Base-by-base conservation (phyloP, 2,888 invertebrate genomes). In the Scaptodrosophila latifasciaeformis region DNA sequence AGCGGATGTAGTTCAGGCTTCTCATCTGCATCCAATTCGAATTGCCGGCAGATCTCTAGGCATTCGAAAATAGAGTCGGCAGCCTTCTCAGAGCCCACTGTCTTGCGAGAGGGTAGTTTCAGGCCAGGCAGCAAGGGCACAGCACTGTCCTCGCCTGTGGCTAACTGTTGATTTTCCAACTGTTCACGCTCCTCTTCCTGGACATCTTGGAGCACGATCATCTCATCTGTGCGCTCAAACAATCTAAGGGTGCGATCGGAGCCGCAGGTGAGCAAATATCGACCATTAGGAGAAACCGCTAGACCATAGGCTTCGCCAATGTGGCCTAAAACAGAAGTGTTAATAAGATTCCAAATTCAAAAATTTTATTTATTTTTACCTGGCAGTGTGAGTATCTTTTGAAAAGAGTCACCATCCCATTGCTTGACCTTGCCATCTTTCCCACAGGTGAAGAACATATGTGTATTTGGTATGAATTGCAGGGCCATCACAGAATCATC, bases 361-460 rank as follows among this genome's bases (percentile, higher is more conserved):
- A 35, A 13, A n/a, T 31, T 31, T 31, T 31, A 27, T 27, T 31
- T 31, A 9, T 2, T 24, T 57, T 56, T 30, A 60, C 81, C 83
- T 91, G 96, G 84, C 19, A 97, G 86, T 0, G 95, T 94, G n/a
- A 94, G 89, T 59, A 99, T 95, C 86, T 96, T 94, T 62, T 95
- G 91, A 82, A 93, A 98, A 42, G 89, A 92, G 85, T 97, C 97
- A 0, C 91, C 97, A 86, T 99, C 99, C 98, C 99, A 99, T 83
- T 99, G 93, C 85, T 97, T 98, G 1, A 99, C 89, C 82, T 92
- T 93, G 0, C 96, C 96, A 85, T 99, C 99, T 84, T 96, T 97
- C 0, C 96, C 95, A 17, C 93, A 92, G 0, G 96, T 94, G 85
- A 99, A 98, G 83, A 99, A 93, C 84, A 96, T 91, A 86, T 98